These are phyloP conservation scores for Aphyosemion australe DNA, from an alignment of 2,113 vertebrate genomes.

Conservation along the genomic window DNA sequence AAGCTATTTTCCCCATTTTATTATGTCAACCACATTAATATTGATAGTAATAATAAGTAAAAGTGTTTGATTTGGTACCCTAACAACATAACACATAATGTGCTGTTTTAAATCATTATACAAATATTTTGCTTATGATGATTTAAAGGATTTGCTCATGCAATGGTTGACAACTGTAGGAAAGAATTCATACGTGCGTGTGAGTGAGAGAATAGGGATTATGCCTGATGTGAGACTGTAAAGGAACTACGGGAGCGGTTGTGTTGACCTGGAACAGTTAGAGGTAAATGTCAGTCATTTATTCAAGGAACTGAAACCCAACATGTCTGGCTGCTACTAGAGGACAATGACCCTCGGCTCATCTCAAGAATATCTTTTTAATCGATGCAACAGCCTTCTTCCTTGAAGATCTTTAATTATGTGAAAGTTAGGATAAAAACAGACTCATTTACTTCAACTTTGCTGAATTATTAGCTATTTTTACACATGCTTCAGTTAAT, in stretches of 20 bases:
- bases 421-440: no score
- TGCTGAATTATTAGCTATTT: no score
- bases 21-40: no score
- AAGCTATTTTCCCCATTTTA: no score
- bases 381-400: not conserved
- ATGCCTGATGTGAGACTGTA: not conserved
- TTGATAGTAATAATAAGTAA: no score
- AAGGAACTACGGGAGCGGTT: not conserved
- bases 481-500: no score
- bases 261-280: not conserved
- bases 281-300: not conserved
- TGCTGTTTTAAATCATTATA: not conserved
- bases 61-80: not conserved
- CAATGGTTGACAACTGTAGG: not conserved
- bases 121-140: conserved; percentile 10
- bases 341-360: not conserved
- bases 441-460: no score
- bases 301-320: not conserved
- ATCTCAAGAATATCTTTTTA: not conserved
- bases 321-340: not conserved
- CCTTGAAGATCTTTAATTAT: not conserved
- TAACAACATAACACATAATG: not conserved
- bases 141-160: not conserved
- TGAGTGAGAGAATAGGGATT: not conserved
- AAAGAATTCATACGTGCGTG: not conserved